Percentiles rank a stretch among this genome's conserved stretches.
Evolutionary conservation across 2,888 invertebrate species (phyloP).

Genomic region (Carpatolechia fugitivella): DNA sequence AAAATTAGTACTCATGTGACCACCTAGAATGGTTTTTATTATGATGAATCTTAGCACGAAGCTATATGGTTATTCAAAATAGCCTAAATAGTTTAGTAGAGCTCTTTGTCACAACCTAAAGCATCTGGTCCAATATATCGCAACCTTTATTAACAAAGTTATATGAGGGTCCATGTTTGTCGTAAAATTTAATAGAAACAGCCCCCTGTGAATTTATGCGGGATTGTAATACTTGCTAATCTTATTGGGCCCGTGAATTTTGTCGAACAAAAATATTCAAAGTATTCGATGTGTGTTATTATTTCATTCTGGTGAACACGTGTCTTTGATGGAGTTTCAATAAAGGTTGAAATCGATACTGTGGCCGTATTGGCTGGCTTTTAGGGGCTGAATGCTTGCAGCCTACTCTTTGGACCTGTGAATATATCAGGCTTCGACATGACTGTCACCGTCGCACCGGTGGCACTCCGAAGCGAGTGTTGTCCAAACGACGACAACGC

Average conservation of each 20-base stretch:
- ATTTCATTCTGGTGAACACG: conserved; percentile 30
- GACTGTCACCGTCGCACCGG: too few relatives aligned
- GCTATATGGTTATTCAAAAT: conserved; percentile 21
- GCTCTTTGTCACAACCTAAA: conserved; percentile 40
- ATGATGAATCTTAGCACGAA: too few relatives aligned
- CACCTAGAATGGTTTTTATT: too few relatives aligned
- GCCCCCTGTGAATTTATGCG: conserved; percentile 61
- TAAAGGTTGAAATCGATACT: neutral
- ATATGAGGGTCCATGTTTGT: conserved; percentile 65
- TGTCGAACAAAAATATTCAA: conserved; percentile 34
- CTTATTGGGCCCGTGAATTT: conserved; percentile 42
- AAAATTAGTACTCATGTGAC: neutral
- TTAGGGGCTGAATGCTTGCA: too few relatives aligned
- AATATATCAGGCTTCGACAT: too few relatives aligned
- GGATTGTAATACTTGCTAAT: conserved; percentile 43
- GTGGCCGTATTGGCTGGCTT: too few relatives aligned
- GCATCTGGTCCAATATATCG: conserved; percentile 60
- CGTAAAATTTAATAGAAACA: conserved; percentile 73
- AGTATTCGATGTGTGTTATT: conserved; percentile 26
- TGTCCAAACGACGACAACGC: too few relatives aligned
- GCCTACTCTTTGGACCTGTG: too few relatives aligned
- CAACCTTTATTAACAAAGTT: conserved; percentile 75
- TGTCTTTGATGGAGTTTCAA: conserved; percentile 12
- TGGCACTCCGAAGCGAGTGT: too few relatives aligned
- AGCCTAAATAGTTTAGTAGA: conserved; percentile 28